Percentiles rank a stretch among this genome's conserved stretches.
These are phyloP conservation scores for Dicyrtomina minuta DNA, from an alignment of 2,888 invertebrate species.

Conservation along the genomic window DNA sequence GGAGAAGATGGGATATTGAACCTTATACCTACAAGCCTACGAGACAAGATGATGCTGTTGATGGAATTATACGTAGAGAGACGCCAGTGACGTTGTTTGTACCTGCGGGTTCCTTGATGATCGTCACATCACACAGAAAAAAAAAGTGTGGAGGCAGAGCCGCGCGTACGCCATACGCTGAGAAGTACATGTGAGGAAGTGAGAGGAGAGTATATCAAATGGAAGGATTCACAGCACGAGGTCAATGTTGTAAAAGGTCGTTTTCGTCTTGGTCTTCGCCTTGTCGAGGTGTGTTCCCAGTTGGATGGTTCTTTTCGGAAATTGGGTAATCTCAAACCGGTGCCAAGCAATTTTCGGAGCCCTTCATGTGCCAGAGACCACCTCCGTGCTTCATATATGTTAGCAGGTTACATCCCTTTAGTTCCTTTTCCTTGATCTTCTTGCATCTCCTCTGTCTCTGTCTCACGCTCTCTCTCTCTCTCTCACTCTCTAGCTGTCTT, in stretches of 20 bases:
- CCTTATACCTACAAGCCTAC: too few species aligned
- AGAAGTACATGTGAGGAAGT: neutral
- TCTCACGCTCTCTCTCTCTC: conserved; percentile 8
- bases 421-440: neutral
- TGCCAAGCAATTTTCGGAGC: conserved; percentile 38
- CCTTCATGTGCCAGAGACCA: conserved; percentile 31
- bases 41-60: too few species aligned
- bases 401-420: neutral
- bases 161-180: neutral
- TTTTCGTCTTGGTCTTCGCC: neutral
- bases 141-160: neutral
- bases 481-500: neutral
- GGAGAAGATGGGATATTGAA: too few species aligned
- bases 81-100: too few species aligned
- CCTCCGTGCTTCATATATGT: conserved; percentile 5
- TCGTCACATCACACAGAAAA: neutral
- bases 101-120: too few species aligned
- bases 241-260: conserved; percentile 17
- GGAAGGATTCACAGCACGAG: conserved; percentile 31
- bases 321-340: conserved; percentile 42
- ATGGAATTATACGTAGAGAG: too few species aligned
- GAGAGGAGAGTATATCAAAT: conserved; percentile 22
- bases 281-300: conserved; percentile 29
- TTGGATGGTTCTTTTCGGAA: conserved; percentile 39
- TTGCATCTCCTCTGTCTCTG: conserved; percentile 10